phyloP scores from a whole-genome alignment of 2,888 invertebrate genomes.

The Acleris literana region DNA sequence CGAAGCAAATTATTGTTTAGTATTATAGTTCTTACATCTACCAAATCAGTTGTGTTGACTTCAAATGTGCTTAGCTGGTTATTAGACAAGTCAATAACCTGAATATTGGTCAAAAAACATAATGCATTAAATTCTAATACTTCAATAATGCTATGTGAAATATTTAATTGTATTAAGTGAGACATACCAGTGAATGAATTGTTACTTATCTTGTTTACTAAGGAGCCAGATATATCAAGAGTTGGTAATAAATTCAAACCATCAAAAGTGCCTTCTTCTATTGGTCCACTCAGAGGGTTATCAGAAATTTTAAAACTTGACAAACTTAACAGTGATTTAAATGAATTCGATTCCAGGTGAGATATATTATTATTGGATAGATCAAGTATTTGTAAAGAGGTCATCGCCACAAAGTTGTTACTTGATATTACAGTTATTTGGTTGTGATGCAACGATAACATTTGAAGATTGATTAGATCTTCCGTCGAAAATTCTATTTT shows the following conservation, averaged over 20 bases:
- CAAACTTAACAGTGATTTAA: slow-evolving; percentile 51
- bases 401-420: slow-evolving; percentile 51
- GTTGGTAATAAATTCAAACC: slow-evolving; percentile 57
- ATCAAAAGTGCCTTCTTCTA: slow-evolving; percentile 56
- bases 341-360: slow-evolving; percentile 53
- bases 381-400: slow-evolving; percentile 56
- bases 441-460: slow-evolving; percentile 55
- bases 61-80: slow-evolving; percentile 55
- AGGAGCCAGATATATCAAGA: slow-evolving; percentile 61
- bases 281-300: slow-evolving; percentile 56
- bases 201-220: slow-evolving; percentile 54
- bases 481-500: slow-evolving; percentile 56
- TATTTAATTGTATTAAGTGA: slow-evolving; percentile 55
- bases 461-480: slow-evolving; percentile 53
- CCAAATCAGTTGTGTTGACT: slow-evolving; percentile 58
- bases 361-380: slow-evolving; percentile 62
- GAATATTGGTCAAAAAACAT: slow-evolving; percentile 51
- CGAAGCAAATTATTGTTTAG: slow-evolving; percentile 60
- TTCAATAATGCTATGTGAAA: slow-evolving; percentile 57
- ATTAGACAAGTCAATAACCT: slow-evolving; percentile 61
- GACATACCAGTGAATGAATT: slow-evolving; percentile 61
- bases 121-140: slow-evolving; percentile 60
- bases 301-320: slow-evolving; percentile 58
- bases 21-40: slow-evolving; percentile 48
- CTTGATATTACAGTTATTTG: slow-evolving; percentile 51